Evolutionary conservation across 2,113 vertebrate genomes (phyloP), one percentile per base, ranked within the genome.

Genomic region (Otocyon megalotis): DNA sequence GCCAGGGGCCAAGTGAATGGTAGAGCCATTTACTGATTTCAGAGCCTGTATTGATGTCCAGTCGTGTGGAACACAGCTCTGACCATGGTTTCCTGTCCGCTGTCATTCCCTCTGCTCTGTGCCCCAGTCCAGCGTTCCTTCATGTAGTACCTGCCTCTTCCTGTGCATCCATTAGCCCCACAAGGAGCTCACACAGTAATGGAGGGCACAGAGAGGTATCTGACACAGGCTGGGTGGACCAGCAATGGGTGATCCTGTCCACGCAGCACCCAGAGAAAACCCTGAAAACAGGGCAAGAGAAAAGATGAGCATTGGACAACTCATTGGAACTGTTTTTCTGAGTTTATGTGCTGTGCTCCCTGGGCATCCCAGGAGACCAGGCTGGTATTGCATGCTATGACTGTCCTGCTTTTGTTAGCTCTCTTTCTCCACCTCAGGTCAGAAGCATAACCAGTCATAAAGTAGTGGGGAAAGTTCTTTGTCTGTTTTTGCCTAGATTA

Each of bases 221-320:
- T 2, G 77, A 77, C 76, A 13, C 1, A 17, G 58, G 22, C 8
- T 6, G 14, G 32, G 3, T 37, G 12, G 65, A 20, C 26, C 16
- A 1, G 22, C 28, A 19, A 35, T 19, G 35, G 63, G 7, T 2
- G 1, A 4, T 67, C 26, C 69, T 56, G 13, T 20, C 13, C 4
- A 2, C 0, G 1, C 20, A 37, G 24, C 30, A 24, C 6, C 30
- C 30, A 6, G 15, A 50, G 48, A 56, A 60, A 24, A 2, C 24
- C 67, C 54, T 30, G 16, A n/a, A 16, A 20, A 14, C 0, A 30
- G 17, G 26, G 1, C 74, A 50, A 15, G 37, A 50, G 54, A 17
- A 3, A 0, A 26, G 11, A 10, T 0, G 8, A 43, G 17, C 13
- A 7, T 9, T 11, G 1, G 77, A 26, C 72, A 15, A 16, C 19